Percentiles rank a stretch among this genome's conserved stretches.
Conservation (phyloP, 2,797 vertebrate genomes). For the Myotis myotis region DNA sequence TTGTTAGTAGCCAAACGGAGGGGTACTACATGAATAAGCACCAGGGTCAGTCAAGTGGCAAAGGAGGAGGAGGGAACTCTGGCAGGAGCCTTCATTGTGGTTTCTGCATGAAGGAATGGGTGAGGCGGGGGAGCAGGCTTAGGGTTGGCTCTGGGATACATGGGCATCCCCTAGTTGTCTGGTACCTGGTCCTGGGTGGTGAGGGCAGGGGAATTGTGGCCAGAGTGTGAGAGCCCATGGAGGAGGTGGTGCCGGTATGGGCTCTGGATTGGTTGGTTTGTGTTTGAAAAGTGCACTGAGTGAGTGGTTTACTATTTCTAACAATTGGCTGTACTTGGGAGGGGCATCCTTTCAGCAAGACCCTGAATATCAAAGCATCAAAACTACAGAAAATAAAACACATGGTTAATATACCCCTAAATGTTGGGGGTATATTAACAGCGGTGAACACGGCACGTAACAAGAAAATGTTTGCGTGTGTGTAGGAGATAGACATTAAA, state of each 20-base stretch:
- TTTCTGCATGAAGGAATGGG: background rate
- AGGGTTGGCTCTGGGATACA: background rate
- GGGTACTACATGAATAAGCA: background rate
- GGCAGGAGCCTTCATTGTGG: background rate
- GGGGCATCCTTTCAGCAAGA: background rate
- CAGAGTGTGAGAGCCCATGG: too few relatives aligned
- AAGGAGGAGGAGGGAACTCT: background rate
- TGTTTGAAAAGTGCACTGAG: background rate
- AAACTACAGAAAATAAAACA: background rate
- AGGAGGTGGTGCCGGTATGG: background rate
- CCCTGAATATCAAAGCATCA: background rate
- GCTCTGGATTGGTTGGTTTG: background rate
- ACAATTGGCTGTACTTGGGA: background rate
- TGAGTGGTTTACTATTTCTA: background rate
- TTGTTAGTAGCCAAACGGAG: background rate
- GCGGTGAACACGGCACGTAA: background rate
- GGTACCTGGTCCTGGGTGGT: background rate
- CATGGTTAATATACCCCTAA: background rate
- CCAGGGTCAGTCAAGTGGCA: background rate
- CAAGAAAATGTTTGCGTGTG: background rate
- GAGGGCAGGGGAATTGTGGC: background rate
- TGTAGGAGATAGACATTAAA: background rate
- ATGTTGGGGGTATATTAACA: background rate
- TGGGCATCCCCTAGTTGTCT: background rate
- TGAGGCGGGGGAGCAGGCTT: background rate